A percentile compares a stretch with the other conserved stretches of the same genome.
phyloP scores from a whole-genome alignment of 2,888 invertebrate genomes.

The Cephus spinipes region DNA sequence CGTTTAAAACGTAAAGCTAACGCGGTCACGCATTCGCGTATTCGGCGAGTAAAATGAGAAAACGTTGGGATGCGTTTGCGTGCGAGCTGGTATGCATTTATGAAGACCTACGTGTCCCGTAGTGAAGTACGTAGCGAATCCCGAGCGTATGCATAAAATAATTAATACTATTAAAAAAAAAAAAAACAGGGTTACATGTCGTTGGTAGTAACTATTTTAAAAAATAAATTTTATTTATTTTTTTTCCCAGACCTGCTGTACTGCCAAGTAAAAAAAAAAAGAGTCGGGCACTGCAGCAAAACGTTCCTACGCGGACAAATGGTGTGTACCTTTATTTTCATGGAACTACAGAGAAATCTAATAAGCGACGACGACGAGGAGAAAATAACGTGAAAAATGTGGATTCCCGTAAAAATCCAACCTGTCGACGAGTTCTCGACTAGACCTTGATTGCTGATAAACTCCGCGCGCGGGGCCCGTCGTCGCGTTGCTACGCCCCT shows the following conservation, averaged over 20 bases:
- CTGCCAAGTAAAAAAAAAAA: background rate
- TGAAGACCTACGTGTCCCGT: background rate
- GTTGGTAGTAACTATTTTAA: background rate
- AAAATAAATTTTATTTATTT: background rate
- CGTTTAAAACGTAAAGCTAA: background rate
- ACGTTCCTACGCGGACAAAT: background rate
- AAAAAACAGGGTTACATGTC: background rate
- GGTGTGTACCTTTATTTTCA: background rate
- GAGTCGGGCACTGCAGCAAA: background rate
- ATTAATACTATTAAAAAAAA: background rate
- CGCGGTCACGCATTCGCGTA: background rate
- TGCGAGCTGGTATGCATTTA: background rate
- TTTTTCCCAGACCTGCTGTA: background rate
- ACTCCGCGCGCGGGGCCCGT: background rate
- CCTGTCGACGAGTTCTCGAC: background rate
- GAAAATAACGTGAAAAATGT: background rate
- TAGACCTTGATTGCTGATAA: background rate
- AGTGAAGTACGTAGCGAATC: background rate
- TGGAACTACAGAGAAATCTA: background rate
- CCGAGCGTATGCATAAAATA: background rate
- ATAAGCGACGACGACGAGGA: background rate
- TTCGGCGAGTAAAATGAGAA: background rate
- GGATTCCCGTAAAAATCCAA: background rate
- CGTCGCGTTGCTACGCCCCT: background rate
- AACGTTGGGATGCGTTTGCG: background rate